A percentile compares a stretch with the other conserved stretches of the same genome.
Evolutionary conservation across 2,888 invertebrate genomes (phyloP).

Genomic region (Synanthedon myopaeformis): DNA sequence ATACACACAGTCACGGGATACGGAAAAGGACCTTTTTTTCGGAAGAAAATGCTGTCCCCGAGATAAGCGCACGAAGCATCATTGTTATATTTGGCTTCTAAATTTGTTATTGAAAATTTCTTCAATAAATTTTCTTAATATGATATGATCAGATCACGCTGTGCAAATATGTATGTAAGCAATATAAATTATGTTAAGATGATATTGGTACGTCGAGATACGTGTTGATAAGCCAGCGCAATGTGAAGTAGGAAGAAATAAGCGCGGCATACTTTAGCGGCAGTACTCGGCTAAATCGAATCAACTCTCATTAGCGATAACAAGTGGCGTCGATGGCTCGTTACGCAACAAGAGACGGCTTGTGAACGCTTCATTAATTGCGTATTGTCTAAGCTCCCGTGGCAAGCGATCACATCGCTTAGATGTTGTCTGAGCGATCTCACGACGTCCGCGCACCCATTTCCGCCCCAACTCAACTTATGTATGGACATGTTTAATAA

Average conservation of each 20-base stretch:
- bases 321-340: slow-evolving; percentile 35
- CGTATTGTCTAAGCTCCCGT: slow-evolving; percentile 41
- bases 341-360: slow-evolving; percentile 39
- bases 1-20: no score
- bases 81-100: no score
- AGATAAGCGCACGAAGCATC: no score
- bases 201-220: not conserved
- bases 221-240: not conserved
- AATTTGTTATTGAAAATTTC: no score
- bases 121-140: no score
- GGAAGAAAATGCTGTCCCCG: no score
- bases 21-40: no score
- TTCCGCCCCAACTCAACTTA: slow-evolving; percentile 14
- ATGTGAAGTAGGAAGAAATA: slow-evolving; percentile 12
- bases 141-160: no score
- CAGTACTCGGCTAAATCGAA: slow-evolving; percentile 23
- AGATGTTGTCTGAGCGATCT: slow-evolving; percentile 32
- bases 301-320: slow-evolving; percentile 50
- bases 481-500: slow-evolving; percentile 33
- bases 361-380: slow-evolving; percentile 49
- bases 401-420: slow-evolving; percentile 33
- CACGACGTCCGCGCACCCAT: slow-evolving; percentile 17
- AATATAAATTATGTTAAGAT: not conserved
- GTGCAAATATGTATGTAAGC: not conserved
- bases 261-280: slow-evolving; percentile 17